Evolutionary conservation across 2,888 invertebrate species (phyloP), one percentile per base, ranked within the genome.

Genomic region (Sarcophaga variegata): DNA sequence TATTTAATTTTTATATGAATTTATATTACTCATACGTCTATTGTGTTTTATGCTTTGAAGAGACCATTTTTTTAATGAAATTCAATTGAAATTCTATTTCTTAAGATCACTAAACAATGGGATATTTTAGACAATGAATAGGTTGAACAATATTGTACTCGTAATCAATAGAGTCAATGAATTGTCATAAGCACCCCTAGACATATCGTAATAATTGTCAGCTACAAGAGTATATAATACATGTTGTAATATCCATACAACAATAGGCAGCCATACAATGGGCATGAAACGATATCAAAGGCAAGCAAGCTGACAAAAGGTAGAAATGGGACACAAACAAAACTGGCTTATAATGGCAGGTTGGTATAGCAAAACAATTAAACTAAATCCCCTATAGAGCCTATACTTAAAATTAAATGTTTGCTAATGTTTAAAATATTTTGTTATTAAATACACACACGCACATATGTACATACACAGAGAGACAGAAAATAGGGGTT

Each of bases 321-420:
- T 47, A 17, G 12, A 64, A 27, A 71, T 22, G 71, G 75, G 63
- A 47, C 59, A 67, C 59, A 67, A 54, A 66, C 12, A 49, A 81
- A 86, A 78, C 49, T 81, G 49, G 59, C 72, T 70, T 59, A 83
- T 64, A 81, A 83, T 86, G n/a, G 70, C 45, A 67, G 67, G 76
- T 64, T 69, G 72, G 77, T 63, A 72, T 80, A 37, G 37, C 81
- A 83, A 78, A 83, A 83, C 83, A 81, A 86, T 86, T 86, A 77
- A 83, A 71, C 74, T 77, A 83, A 86, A 83, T 86, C 80, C 83
- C 86, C 86, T 83, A 80, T 72, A 74, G 81, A 86, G 81, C 81
- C 83, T 83, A 64, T 83, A 81, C 81, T 86, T 86, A 81, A 86
- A 83, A 83, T 83, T 83, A 86, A 86, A 81, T 86, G 81, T 83